Evolutionary conservation across 2,888 invertebrate genomes (phyloP), one percentile per base, ranked within the genome.

Genomic region (Leptinotarsa rubiginosa): DNA sequence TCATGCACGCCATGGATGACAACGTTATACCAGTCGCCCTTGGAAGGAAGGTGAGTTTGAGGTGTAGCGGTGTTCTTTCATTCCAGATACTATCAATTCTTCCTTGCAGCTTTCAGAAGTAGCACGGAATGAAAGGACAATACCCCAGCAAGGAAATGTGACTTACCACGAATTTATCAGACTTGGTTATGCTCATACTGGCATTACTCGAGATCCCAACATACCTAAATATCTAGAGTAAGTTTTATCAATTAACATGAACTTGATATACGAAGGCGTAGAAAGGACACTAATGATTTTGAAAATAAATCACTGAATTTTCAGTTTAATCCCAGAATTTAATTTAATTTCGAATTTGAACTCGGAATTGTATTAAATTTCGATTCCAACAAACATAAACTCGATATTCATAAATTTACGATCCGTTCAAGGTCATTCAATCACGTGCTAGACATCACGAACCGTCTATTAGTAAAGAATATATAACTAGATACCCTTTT

Each of bases 1-100:
- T 85, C 18, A 70, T 86, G 75, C 85, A 86, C 71, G 85, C 86
- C 4, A 83, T 83, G 79, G 86, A 87, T 78, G 87, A 87, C 74
- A 70, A 75, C 12, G 78, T 85, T 16, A 83, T 87, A 75, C 86
- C 86, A 7, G 82, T 78, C 71, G 78, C 67, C 4, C 75, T 86
- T 13, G 85, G 86, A n/a, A 69, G 80, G 78, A 84, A 81, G 80
- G 85, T 86, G 68, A 76, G 79, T 54, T 50, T 13, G n/a, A 50
- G 4, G 12, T n/a, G 4, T 7, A 7, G 16, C 47, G 13, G 12
- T 3, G 12, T 20, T 56, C 13, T 56, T 56, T 18, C 3, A 22
- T 22, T 41, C 10, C 56, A 20, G 4, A 13, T 18, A 3, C 12
- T 12, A 12, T 18, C 5, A 56, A 20, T 13, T 56, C 69, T 69